Evolutionary conservation across 1,140 invertebrate species (phyloP).

Genomic region (Hermatobates lingyangjiaoensis): DNA sequence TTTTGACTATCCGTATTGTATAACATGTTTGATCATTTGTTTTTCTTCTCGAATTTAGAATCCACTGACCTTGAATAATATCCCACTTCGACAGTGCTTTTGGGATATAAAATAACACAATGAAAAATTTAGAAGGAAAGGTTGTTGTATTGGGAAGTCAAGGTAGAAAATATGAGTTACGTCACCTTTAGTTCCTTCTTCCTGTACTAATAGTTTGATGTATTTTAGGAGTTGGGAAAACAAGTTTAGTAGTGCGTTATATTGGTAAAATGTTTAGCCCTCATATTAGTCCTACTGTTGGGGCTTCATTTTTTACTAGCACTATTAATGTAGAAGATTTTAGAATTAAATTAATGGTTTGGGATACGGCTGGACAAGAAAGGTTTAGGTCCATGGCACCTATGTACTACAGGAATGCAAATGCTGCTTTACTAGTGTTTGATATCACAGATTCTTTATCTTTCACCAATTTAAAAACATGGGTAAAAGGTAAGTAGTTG

Average conservation of each 20-base stretch:
- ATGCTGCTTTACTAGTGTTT: constrained; percentile 30
- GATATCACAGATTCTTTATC: constrained; percentile 28
- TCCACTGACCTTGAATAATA: too few relatives aligned
- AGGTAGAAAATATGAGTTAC: constrained; percentile 32
- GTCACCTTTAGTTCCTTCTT: background rate
- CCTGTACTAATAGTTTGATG: background rate
- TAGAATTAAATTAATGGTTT: constrained; percentile 54
- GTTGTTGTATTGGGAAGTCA: constrained; percentile 61
- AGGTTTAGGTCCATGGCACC: constrained; percentile 72
- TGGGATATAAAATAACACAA: too few relatives aligned
- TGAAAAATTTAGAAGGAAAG: constrained; percentile 60
- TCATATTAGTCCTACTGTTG: constrained; percentile 60
- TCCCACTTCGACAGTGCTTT: too few relatives aligned
- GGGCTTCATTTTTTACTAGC: constrained; percentile 72
- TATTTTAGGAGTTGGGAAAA: constrained; percentile 63
- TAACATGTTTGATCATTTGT: too few relatives aligned
- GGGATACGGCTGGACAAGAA: constrained; percentile 83
- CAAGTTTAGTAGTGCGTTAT: constrained; percentile 60
- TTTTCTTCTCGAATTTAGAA: too few relatives aligned
- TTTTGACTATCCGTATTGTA: too few relatives aligned
- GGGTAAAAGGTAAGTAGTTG: constrained; percentile 47
- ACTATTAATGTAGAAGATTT: constrained; percentile 49
- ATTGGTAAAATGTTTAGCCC: constrained; percentile 54
- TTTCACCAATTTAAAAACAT: constrained; percentile 53
- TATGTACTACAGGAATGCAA: constrained; percentile 82